Evolutionary conservation across 2,888 invertebrate genomes (phyloP).

Genomic region (Morpho deidamia): DNA sequence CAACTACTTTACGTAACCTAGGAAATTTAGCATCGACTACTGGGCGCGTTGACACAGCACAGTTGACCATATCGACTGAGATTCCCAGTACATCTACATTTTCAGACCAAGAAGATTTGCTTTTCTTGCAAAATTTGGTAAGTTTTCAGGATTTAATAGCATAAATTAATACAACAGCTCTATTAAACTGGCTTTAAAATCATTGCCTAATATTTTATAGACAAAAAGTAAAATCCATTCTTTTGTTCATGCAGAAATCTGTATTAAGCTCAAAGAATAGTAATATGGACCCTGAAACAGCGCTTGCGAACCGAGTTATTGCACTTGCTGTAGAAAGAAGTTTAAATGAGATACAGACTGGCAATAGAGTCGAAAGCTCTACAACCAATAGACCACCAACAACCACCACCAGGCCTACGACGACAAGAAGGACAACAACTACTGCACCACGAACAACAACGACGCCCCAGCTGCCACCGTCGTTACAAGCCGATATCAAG

Average conservation of each 20-base stretch:
- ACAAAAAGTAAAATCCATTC: neutral
- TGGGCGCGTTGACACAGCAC: conserved; percentile 37
- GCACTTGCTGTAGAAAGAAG: conserved; percentile 75
- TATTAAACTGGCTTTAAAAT: no score
- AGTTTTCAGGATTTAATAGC: conserved; percentile 25
- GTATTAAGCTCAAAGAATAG: conserved; percentile 57
- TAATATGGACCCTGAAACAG: conserved; percentile 62
- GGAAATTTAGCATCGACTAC: conserved; percentile 36
- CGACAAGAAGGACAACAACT: conserved; percentile 41
- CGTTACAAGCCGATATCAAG: conserved; percentile 67
- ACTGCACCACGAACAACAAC: conserved; percentile 38
- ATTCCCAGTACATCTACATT: conserved; percentile 66
- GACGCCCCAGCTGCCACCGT: conserved; percentile 44
- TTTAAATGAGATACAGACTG: conserved; percentile 61
- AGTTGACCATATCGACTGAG: conserved; percentile 54
- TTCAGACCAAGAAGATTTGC: conserved; percentile 76
- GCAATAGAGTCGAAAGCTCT: conserved; percentile 40
- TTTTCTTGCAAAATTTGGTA: conserved; percentile 80
- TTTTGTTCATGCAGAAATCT: conserved; percentile 56
- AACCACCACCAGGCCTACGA: conserved; percentile 28
- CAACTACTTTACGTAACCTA: conserved; percentile 39
- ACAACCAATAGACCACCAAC: conserved; percentile 29
- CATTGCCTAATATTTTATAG: neutral
- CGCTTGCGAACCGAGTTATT: conserved; percentile 74
- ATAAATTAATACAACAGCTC: no score